These are phyloP conservation scores for Andrena cerasifolii DNA, from an alignment of 1,140 invertebrate species.

Conservation along the genomic window DNA sequence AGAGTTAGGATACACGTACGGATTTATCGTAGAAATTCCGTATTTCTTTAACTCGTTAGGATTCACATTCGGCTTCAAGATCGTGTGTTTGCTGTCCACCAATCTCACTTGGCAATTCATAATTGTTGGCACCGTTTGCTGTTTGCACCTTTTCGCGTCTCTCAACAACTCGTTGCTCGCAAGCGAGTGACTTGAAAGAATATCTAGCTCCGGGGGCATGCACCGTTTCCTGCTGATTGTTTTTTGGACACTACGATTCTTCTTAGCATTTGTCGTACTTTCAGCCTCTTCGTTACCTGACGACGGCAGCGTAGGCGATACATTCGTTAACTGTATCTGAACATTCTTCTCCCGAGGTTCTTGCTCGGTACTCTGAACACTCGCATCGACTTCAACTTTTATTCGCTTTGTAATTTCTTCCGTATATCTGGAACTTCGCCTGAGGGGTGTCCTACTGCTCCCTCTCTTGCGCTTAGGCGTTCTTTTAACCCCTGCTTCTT, in stretches of 20 bases:
- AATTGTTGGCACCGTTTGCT: constrained; percentile 47
- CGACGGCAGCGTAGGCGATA: background rate
- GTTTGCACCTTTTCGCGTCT: constrained; percentile 42
- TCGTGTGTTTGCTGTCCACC: constrained; percentile 72
- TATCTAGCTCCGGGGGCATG: background rate
- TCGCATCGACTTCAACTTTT: constrained; percentile 22
- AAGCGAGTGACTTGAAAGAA: background rate
- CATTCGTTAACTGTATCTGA: background rate
- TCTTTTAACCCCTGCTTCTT: constrained; percentile 22
- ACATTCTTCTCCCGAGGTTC: constrained; percentile 14
- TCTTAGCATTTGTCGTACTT: constrained; percentile 11
- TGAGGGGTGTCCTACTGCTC: constrained; percentile 1
- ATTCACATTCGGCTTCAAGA: constrained; percentile 60
- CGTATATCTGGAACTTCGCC: constrained; percentile 51
- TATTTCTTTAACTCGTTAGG: constrained; percentile 51
- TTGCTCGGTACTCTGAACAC: background rate
- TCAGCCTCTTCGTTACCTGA: constrained; percentile 29
- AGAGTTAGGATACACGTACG: background rate
- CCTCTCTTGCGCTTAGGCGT: constrained; percentile 24
- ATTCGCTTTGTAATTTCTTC: constrained; percentile 39
- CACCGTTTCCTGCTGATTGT: background rate
- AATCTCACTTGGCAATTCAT: constrained; percentile 72
- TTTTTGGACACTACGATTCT: constrained; percentile 25
- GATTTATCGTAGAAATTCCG: constrained; percentile 67
- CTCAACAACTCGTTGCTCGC: background rate